Conservation (phyloP, 2,888 invertebrate species). For the Eristalis arbustorum region DNA sequence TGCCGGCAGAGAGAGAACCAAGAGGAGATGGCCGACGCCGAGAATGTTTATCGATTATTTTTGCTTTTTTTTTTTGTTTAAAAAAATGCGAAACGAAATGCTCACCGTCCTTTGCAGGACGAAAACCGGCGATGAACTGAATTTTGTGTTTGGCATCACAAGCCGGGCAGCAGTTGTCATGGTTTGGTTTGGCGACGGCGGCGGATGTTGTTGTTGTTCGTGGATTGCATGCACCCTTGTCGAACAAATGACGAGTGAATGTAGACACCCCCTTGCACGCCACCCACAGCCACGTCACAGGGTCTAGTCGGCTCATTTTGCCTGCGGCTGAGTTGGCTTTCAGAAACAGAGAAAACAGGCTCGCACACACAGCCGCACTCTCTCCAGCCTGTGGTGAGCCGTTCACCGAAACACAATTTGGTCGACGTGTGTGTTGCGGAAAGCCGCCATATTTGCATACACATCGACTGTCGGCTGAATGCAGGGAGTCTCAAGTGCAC, state of each 20-base stretch:
- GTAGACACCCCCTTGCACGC: not conserved
- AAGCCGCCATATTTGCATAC: slow-evolving; percentile 69
- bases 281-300: slow-evolving; percentile 24
- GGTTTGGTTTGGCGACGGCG: slow-evolving; percentile 29
- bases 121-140: slow-evolving; percentile 61
- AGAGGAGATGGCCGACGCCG: not conserved
- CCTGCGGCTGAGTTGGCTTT: slow-evolving; percentile 50
- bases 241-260: slow-evolving; percentile 67
- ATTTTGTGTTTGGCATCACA: slow-evolving; percentile 58
- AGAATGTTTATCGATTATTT: slow-evolving; percentile 60
- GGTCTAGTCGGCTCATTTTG: slow-evolving; percentile 23
- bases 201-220: slow-evolving; percentile 40
- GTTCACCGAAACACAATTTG: slow-evolving; percentile 42
- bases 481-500: slow-evolving; percentile 61
- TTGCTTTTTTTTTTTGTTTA: slow-evolving; percentile 51
- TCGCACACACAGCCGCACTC: slow-evolving; percentile 20
- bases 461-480: slow-evolving; percentile 31
- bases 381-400: slow-evolving; percentile 24
- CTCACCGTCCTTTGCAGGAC: slow-evolving; percentile 55
- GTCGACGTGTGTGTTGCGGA: slow-evolving; percentile 49
- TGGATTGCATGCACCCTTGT: slow-evolving; percentile 65
- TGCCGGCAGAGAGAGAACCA: not conserved
- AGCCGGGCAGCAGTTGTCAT: slow-evolving; percentile 60
- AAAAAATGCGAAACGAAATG: not conserved
- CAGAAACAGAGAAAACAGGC: slow-evolving; percentile 15